Conservation (phyloP, 1,140 invertebrate species). For the Olivierus martensii region DNA sequence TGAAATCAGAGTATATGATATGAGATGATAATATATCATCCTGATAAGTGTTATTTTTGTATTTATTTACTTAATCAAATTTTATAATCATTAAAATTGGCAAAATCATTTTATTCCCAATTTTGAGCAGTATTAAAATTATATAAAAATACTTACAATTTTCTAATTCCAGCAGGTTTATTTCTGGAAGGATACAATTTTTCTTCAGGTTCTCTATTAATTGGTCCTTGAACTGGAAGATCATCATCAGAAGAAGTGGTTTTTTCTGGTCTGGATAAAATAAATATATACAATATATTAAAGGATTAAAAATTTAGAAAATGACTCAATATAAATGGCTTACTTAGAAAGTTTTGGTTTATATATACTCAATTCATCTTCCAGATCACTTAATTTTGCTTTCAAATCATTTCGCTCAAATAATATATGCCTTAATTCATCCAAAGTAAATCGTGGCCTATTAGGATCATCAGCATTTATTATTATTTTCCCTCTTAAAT, state of each 20-base stretch:
- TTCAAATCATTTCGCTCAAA: constrained; percentile 80
- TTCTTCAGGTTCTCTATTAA: constrained; percentile 90
- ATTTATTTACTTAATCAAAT: too few species aligned
- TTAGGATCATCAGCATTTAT: constrained; percentile 64
- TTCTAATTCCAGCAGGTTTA: constrained; percentile 66
- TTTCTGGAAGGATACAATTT: constrained; percentile 72
- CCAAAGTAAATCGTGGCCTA: constrained; percentile 73
- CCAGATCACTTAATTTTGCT: constrained; percentile 64
- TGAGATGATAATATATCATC: too few species aligned
- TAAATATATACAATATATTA: neutral
- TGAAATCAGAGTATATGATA: too few species aligned
- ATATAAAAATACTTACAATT: constrained; percentile 60
- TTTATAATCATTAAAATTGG: too few species aligned
- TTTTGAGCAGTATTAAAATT: too few species aligned
- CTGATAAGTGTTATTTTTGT: too few species aligned
- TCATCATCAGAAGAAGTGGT: constrained; percentile 43
- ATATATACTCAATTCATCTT: constrained; percentile 66
- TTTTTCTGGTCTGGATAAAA: neutral
- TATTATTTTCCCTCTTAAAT: constrained; percentile 44
- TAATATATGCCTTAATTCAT: constrained; percentile 73
- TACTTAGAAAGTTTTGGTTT: constrained; percentile 31
- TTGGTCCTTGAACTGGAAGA: constrained; percentile 82
- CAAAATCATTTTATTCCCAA: too few species aligned
- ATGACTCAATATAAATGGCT: neutral
- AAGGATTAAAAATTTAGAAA: neutral